Conservation (phyloP, 2,113 vertebrate genomes). For the Salvelinus sp. region DNA sequence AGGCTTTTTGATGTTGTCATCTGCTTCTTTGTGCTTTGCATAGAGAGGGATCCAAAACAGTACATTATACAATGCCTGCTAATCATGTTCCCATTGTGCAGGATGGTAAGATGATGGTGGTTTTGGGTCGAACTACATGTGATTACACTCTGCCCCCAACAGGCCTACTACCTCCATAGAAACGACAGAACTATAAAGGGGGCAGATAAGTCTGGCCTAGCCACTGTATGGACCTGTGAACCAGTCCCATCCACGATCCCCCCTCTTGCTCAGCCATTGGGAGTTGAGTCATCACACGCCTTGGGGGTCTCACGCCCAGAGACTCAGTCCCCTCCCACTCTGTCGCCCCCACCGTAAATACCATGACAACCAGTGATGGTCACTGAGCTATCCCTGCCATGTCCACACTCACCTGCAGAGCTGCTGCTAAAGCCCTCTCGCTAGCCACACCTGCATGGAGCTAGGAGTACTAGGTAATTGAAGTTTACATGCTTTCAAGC, state of each 20-base stretch:
- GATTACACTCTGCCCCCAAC: no score
- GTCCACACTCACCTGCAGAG: constrained; percentile 6
- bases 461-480: background rate
- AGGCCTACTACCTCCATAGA: background rate
- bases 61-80: no score
- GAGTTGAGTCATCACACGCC: constrained; percentile 43
- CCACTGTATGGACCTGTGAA: constrained; percentile 20
- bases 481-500: constrained; percentile 1
- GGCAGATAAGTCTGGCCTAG: background rate
- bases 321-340: constrained; percentile 25
- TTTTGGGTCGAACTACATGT: no score
- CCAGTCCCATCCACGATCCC: constrained; percentile 39
- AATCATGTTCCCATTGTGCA: no score
- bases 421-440: background rate
- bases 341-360: constrained; percentile 19
- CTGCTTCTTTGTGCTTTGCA: no score
- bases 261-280: constrained; percentile 33
- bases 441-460: background rate
- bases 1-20: no score
- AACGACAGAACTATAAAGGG: background rate
- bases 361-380: background rate
- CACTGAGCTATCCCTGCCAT: no score
- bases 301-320: constrained; percentile 29
- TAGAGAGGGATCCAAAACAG: no score
- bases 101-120: no score